phyloP scores from a whole-genome alignment of 2,797 vertebrate genomes.

The Pelobates cultripes region DNA sequence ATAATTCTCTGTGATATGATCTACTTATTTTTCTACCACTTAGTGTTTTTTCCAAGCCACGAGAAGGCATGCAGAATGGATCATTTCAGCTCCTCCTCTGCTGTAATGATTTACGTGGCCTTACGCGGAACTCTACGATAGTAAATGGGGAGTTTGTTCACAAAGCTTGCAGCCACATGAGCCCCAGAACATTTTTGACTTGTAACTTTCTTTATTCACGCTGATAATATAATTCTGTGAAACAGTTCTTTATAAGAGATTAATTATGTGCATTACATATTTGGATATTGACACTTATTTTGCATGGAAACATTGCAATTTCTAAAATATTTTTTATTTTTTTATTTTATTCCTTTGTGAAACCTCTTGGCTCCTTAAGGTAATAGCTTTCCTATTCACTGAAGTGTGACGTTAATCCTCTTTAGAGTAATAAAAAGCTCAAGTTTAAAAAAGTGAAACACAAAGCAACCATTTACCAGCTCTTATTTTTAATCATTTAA shows the following conservation, averaged over 20 bases:
- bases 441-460: too few species aligned
- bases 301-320: background rate
- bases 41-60: too few species aligned
- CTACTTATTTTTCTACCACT: too few species aligned
- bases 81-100: too few species aligned
- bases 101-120: too few species aligned
- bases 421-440: constrained; percentile 23
- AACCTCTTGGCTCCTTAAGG: background rate
- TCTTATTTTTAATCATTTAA: background rate
- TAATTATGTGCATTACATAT: background rate
- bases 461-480: background rate
- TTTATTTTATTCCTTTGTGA: background rate
- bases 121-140: too few species aligned
- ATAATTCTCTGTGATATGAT: too few species aligned
- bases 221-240: background rate
- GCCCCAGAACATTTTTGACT: background rate
- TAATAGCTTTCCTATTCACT: background rate
- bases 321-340: background rate
- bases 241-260: background rate
- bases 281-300: background rate
- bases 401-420: constrained; percentile 8
- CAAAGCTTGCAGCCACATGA: background rate
- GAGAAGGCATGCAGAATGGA: too few species aligned
- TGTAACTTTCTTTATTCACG: background rate
- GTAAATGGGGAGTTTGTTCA: too few species aligned